These are phyloP conservation scores for Dryocosmus kuriphilus DNA, from an alignment of 2,888 invertebrate species.

Conservation along the genomic window DNA sequence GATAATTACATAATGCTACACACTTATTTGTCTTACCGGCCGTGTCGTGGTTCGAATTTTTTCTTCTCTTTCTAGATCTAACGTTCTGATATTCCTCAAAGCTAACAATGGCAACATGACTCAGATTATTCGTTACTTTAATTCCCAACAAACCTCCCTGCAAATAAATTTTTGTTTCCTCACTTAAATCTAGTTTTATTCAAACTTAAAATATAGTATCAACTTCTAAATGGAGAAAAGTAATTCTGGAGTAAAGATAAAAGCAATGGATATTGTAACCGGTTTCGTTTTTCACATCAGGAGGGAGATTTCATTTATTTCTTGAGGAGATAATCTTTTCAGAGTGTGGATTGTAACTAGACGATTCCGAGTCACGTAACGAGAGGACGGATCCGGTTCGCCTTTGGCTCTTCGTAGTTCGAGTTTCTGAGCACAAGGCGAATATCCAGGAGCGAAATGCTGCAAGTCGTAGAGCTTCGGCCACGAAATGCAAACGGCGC, in stretches of 20 bases:
- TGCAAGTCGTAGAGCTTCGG: slow-evolving; percentile 40
- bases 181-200: neutral
- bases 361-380: slow-evolving; percentile 40
- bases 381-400: slow-evolving; percentile 69
- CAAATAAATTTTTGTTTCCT: neutral
- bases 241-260: neutral
- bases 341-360: slow-evolving; percentile 14
- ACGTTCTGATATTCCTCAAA: slow-evolving; percentile 2
- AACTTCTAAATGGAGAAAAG: neutral
- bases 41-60: slow-evolving; percentile 28
- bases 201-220: neutral
- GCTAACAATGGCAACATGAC: slow-evolving; percentile 21
- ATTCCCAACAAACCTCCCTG: neutral
- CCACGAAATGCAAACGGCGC: slow-evolving; percentile 63
- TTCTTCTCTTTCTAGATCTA: slow-evolving; percentile 19
- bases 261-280: neutral
- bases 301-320: neutral
- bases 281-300: slow-evolving; percentile 3
- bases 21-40: slow-evolving; percentile 43
- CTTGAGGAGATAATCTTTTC: neutral
- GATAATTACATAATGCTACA: slow-evolving; percentile 37
- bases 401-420: slow-evolving; percentile 68
- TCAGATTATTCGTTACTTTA: neutral
- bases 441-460: slow-evolving; percentile 51
- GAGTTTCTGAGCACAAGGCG: slow-evolving; percentile 63